Percentiles rank a stretch among this genome's conserved stretches.
Evolutionary conservation across 2,113 vertebrate species (phyloP).

Genomic region (Nibea albiflora): DNA sequence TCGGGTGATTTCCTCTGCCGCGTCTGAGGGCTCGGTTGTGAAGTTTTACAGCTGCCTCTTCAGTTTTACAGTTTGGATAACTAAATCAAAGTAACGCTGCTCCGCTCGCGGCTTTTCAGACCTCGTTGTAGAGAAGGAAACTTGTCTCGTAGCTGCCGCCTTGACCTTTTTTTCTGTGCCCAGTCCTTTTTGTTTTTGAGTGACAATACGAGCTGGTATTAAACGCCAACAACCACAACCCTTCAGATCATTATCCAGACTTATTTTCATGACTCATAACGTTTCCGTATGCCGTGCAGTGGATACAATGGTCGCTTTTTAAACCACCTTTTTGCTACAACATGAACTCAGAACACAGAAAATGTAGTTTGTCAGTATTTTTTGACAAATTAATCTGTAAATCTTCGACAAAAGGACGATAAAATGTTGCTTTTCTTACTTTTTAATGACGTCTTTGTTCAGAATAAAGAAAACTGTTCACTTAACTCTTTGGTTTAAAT

Average conservation of each 20-base stretch:
- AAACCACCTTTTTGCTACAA: neutral
- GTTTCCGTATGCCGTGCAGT: neutral
- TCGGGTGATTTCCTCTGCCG: neutral
- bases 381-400: neutral
- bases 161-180: slow-evolving; percentile 34
- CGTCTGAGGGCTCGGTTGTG: neutral
- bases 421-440: neutral
- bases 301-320: neutral
- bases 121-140: slow-evolving; percentile 5
- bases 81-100: slow-evolving; percentile 3
- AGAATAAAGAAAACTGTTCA: neutral
- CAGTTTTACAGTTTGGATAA: slow-evolving; percentile 13
- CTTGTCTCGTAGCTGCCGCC: neutral
- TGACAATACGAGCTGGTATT: neutral
- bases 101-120: neutral
- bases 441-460: neutral
- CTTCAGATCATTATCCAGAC: no score
- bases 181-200: slow-evolving; percentile 4
- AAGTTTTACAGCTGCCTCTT: neutral
- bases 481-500: neutral
- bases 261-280: no score
- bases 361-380: no score
- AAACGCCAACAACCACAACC: no score
- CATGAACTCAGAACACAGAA: neutral
- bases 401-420: neutral